phyloP scores from a whole-genome alignment of 2,888 invertebrate genomes.

The Drosophila paramelanica region DNA sequence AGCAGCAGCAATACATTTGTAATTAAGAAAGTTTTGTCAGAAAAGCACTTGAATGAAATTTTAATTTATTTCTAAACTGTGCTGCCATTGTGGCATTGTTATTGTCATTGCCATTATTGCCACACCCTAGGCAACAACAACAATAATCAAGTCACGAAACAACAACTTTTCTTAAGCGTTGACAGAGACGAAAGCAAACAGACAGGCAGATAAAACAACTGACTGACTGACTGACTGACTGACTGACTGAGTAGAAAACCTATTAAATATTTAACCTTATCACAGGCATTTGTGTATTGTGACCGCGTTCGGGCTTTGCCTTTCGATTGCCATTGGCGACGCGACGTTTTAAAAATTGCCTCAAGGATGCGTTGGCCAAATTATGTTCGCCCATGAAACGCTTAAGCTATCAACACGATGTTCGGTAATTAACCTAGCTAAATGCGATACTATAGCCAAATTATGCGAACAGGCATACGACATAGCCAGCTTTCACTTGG shows the following conservation, averaged over 20 bases:
- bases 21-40: constrained; percentile 77
- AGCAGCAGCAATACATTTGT: constrained; percentile 62
- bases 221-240: constrained; percentile 25
- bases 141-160: constrained; percentile 19
- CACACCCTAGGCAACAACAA: constrained; percentile 45
- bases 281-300: constrained; percentile 41
- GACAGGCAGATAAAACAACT: constrained; percentile 16
- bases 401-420: constrained; percentile 79
- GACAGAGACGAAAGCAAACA: constrained; percentile 54
- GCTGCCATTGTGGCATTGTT: constrained; percentile 35
- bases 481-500: constrained; percentile 24
- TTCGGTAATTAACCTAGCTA: constrained; percentile 76
- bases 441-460: constrained; percentile 66
- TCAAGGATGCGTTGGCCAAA: constrained; percentile 56
- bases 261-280: constrained; percentile 78
- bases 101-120: constrained; percentile 52
- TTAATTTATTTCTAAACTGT: constrained; percentile 76
- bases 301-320: neutral
- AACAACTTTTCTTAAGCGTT: constrained; percentile 64
- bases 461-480: constrained; percentile 46
- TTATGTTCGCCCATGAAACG: constrained; percentile 65
- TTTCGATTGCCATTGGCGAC: constrained; percentile 22
- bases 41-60: constrained; percentile 77
- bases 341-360: constrained; percentile 53
- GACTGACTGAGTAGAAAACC: constrained; percentile 36